Evolutionary conservation across 2,113 vertebrate species (phyloP), one percentile per base, ranked within the genome.

Genomic region (Alexandromys fortis): DNA sequence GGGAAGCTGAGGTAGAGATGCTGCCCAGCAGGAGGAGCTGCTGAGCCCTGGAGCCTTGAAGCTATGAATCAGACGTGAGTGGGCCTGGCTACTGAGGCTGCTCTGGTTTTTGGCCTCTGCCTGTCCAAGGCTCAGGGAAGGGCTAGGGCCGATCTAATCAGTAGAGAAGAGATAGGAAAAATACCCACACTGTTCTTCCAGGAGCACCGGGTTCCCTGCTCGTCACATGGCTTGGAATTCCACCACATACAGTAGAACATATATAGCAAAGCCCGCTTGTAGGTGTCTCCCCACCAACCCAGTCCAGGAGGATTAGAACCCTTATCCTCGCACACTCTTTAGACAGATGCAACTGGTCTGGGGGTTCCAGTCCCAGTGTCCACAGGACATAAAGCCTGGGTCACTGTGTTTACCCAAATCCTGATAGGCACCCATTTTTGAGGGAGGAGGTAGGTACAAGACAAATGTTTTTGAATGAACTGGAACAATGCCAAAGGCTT

Each of bases 1-100:
- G 97, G 86, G 38, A 91, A 3, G 96, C 90, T 63, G 98, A 98
- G 52, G 98, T 98, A 30, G 98, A 63, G n/a, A 98, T 96, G 9
- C 89, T 97, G 87, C 98, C 98, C 85, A 96, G 98, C 70, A 99
- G 89, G 92, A 98, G 98, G 22, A 99, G 75, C 76, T 97, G 98
- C 98, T 98, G 98, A 70, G 98, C 99, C 92, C 98, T 5, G 65
- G 92, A 76, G 17, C 70, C 58, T 11, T 4, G 19, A 87, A 97
- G 58, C 83, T 65, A 33, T 3, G 8, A 17, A 26, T 7, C 26
- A 26, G 12, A 12, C 17, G 22, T 45, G n/a, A 28, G 42, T 16
- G 17, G 73, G 42, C 24, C 81, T 5, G 77, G 58, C 12, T 72
- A 49, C 19, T 72, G 67, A 35, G 7, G 79, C 19, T 70, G 19